These are phyloP conservation scores for Carabus problematicus DNA, from an alignment of 2,888 invertebrate species.

Conservation along the genomic window DNA sequence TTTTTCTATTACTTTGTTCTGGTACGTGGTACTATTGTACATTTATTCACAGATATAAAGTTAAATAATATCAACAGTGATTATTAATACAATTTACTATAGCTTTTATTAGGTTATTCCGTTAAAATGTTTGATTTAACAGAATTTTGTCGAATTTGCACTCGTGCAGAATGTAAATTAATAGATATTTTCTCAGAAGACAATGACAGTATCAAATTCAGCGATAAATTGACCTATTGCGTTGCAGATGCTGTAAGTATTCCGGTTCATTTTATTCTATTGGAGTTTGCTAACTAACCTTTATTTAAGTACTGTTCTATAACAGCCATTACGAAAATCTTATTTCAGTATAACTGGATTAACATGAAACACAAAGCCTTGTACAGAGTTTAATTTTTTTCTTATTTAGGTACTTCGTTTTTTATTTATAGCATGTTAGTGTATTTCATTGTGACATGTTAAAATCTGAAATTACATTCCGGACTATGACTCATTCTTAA, in stretches of 20 bases:
- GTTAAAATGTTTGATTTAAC: slow-evolving; percentile 20
- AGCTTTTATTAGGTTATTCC: too few species aligned
- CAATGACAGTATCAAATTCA: slow-evolving; percentile 10
- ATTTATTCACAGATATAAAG: too few species aligned
- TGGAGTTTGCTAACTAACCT: slow-evolving; percentile 4
- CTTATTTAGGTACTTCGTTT: too few species aligned
- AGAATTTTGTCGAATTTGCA: slow-evolving; percentile 25
- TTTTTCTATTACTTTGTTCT: too few species aligned
- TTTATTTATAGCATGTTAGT: too few species aligned
- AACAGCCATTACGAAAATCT: slow-evolving; percentile 8
- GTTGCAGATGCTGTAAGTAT: slow-evolving; percentile 26
- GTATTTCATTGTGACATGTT: too few species aligned
- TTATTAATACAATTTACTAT: not conserved
- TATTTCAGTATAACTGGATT: not conserved
- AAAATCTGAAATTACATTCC: too few species aligned
- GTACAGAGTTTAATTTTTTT: too few species aligned
- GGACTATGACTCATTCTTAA: too few species aligned
- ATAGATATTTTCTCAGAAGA: slow-evolving; percentile 14
- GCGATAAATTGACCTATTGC: slow-evolving; percentile 14
- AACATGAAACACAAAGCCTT: too few species aligned
- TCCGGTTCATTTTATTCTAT: not conserved
- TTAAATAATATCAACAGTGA: not conserved
- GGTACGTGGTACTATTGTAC: too few species aligned
- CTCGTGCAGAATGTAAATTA: slow-evolving; percentile 21
- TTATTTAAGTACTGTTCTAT: not conserved